Evolutionary conservation across 2,888 invertebrate species (phyloP).

Genomic region (Lissonota sp.): DNA sequence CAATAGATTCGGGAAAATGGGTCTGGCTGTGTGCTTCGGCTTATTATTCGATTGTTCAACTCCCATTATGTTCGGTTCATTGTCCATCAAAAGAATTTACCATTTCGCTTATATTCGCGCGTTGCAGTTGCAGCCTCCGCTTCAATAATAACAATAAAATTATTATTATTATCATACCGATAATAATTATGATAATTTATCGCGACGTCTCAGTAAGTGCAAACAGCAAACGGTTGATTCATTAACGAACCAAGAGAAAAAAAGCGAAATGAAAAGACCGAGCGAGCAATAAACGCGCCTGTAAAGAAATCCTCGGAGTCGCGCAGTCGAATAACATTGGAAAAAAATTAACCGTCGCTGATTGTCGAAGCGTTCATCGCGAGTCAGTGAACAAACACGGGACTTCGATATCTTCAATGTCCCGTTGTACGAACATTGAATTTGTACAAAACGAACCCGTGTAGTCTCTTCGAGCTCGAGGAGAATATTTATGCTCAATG

Average conservation of each 20-base stretch:
- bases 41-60: slow-evolving; percentile 63
- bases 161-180: no score
- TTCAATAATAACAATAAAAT: no score
- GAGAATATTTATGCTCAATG: slow-evolving; percentile 14
- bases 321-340: neutral
- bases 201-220: no score
- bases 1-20: slow-evolving; percentile 48
- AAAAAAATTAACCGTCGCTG: slow-evolving; percentile 53
- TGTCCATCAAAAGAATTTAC: slow-evolving; percentile 59
- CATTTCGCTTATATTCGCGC: slow-evolving; percentile 38
- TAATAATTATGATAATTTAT: no score
- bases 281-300: no score
- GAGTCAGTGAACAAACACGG: slow-evolving; percentile 21
- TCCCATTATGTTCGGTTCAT: slow-evolving; percentile 56
- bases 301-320: neutral
- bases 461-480: neutral
- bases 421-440: slow-evolving; percentile 5
- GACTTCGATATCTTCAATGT: slow-evolving; percentile 2
- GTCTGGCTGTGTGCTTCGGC: slow-evolving; percentile 13
- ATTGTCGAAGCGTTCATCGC: slow-evolving; percentile 47
- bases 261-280: no score
- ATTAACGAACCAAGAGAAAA: no score
- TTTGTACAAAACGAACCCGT: slow-evolving; percentile 1
- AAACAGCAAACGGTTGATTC: no score
- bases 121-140: neutral